phyloP scores from a whole-genome alignment of 2,113 vertebrate genomes.

The human region DNA sequence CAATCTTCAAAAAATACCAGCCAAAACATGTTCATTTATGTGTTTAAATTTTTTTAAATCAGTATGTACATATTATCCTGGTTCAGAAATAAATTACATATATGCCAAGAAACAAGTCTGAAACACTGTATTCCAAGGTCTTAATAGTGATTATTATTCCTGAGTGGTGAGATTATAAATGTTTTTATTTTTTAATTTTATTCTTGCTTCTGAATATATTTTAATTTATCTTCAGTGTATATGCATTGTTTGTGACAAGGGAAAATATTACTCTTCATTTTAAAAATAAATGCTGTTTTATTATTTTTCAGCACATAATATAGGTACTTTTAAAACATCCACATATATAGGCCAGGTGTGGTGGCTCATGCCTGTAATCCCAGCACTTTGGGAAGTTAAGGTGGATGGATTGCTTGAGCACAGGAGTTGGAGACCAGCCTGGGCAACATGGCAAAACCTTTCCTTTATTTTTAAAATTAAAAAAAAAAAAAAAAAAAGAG shows the following conservation, averaged over 20 bases:
- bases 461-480: no score
- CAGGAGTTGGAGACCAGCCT: no score
- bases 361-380: no score
- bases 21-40: slow-evolving; percentile 39
- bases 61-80: slow-evolving; percentile 26
- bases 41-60: neutral
- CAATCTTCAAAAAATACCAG: slow-evolving; percentile 42
- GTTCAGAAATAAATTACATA: slow-evolving; percentile 28
- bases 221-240: slow-evolving; percentile 11
- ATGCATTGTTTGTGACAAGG: neutral
- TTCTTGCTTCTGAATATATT: slow-evolving; percentile 45
- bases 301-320: neutral
- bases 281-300: neutral
- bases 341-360: neutral
- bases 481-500: no score
- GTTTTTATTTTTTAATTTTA: slow-evolving; percentile 39
- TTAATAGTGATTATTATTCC: slow-evolving; percentile 26
- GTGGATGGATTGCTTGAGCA: no score
- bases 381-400: no score
- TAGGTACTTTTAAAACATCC: neutral
- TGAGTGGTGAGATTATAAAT: neutral
- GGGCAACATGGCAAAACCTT: no score
- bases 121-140: neutral
- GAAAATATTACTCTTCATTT: neutral
- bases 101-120: slow-evolving; percentile 9